Base-by-base conservation (phyloP, 2,797 vertebrate species). In the Pelodytes ibericus region DNA sequence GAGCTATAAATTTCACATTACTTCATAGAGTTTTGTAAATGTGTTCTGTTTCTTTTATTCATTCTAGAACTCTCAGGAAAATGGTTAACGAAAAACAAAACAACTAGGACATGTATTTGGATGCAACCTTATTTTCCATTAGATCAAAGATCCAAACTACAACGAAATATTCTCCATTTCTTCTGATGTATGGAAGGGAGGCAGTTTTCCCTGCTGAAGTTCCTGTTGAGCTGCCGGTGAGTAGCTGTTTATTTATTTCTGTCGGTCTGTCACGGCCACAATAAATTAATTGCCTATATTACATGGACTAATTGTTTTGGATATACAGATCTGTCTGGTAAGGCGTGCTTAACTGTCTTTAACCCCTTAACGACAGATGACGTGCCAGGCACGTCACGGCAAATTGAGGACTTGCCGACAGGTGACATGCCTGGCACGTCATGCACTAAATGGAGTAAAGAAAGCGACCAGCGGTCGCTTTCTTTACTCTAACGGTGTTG, bases 91-190 rank as follows among this genome's bases (percentile, higher is more conserved):
- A 51, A 6, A 51, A 22, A 22, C 49, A 51, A 22, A 51, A 51
- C n/a, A 51, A 51, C 49, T 51, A 16, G 49, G 49, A 51, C 49
- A n/a, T 51, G 16, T 51, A n/a, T 51, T 22, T 51, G 16, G 49
- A 51, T n/a, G 49, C 49, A 13, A 51, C 49, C 13, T 51, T 51
- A 51, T 51, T 51, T 22, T 18, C 49, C 39, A 10, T 44, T 9
- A 1, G 39, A 44, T 44, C 39, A 44, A 44, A 44, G 39, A 44
- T 44, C 1, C 49, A 51, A 22, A 18, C 20, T 6, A 51, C 49
- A 13, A 51, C 49, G 1, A 51, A 51, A 22, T 51, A 51, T 22
- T 51, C 49, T 13, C 49, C 49, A 22, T 51, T 51, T 22, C 49
- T 51, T 1, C 16, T 51, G 15, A 51, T 51, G 47, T 51, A 51